Percentiles rank a stretch among this genome's conserved stretches.
Evolutionary conservation across 2,797 vertebrate genomes (phyloP).

Genomic region (Acanthurus leucopareius): DNA sequence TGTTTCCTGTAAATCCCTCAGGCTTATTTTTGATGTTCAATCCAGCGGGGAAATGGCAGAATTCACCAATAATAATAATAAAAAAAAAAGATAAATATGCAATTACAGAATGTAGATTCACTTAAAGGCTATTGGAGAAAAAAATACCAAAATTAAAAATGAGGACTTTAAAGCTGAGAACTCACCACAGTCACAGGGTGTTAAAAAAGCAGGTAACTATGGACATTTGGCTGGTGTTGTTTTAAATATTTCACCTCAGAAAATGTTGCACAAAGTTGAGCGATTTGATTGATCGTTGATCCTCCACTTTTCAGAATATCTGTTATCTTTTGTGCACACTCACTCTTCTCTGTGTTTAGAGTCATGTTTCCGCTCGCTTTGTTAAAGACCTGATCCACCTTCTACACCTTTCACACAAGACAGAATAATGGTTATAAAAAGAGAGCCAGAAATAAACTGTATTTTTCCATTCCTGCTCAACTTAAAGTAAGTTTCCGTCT

Average conservation of each 20-base stretch:
- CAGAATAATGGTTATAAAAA: conserved; percentile 69
- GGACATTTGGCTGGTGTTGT: not conserved
- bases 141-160: not conserved
- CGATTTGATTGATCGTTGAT: conserved; percentile 12
- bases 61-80: not conserved
- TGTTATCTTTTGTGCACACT: conserved; percentile 13
- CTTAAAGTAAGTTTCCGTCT: conserved; percentile 67
- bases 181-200: not conserved
- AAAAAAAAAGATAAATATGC: not conserved
- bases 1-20: not conserved
- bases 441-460: conserved; percentile 70
- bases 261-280: not conserved
- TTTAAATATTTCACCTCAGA: conserved; percentile 3
- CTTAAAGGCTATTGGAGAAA: not conserved
- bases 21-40: not conserved
- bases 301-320: not conserved
- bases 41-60: not conserved
- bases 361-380: conserved; percentile 64
- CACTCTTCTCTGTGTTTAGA: conserved; percentile 63
- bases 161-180: not conserved
- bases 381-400: conserved; percentile 50
- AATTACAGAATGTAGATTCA: not conserved
- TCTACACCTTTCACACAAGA: conserved; percentile 70
- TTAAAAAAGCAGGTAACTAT: not conserved
- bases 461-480: conserved; percentile 59